Conservation (phyloP, 1,140 invertebrate genomes). For the Phocides pigmalion region DNA sequence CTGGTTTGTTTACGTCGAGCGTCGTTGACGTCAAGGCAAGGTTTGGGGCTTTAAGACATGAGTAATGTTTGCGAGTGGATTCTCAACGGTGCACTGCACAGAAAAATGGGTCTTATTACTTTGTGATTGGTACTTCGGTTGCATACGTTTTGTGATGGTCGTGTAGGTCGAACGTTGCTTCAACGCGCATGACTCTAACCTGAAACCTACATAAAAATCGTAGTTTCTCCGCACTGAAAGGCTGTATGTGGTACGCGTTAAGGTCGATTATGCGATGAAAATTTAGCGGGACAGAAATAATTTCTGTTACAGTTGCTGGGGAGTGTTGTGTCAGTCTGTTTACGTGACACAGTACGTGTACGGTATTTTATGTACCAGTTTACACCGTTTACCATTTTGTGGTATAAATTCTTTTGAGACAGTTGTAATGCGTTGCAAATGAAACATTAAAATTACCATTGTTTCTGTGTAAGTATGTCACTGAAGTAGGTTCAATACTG, state of each 20-base stretch:
- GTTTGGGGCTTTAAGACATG: slow-evolving; percentile 34
- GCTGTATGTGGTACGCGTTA: background rate
- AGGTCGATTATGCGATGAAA: slow-evolving; percentile 8
- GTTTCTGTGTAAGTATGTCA: too few species aligned
- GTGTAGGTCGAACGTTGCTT: slow-evolving; percentile 16
- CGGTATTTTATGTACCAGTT: too few species aligned
- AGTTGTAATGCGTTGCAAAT: too few species aligned
- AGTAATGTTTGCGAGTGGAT: slow-evolving; percentile 36
- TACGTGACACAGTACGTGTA: too few species aligned
- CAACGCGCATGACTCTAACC: slow-evolving; percentile 28
- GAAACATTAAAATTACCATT: too few species aligned
- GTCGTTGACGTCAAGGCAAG: slow-evolving; percentile 31
- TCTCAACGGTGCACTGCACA: background rate
- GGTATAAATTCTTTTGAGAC: too few species aligned
- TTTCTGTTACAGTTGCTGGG: slow-evolving; percentile 24
- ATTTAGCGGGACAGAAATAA: slow-evolving; percentile 14
- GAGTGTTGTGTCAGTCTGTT: too few species aligned
- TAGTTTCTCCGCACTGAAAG: background rate
- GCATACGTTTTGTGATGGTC: too few species aligned
- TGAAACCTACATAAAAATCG: slow-evolving; percentile 28
- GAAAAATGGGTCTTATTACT: slow-evolving; percentile 18
- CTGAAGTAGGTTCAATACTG: too few species aligned
- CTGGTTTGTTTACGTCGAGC: slow-evolving; percentile 30
- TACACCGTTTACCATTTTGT: too few species aligned
- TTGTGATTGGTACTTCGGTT: background rate